A percentile compares a stretch with the other conserved stretches of the same genome.
These are phyloP conservation scores for Pseudomyrmex dendroicus DNA, from an alignment of 1,140 invertebrate species.

Conservation along the genomic window DNA sequence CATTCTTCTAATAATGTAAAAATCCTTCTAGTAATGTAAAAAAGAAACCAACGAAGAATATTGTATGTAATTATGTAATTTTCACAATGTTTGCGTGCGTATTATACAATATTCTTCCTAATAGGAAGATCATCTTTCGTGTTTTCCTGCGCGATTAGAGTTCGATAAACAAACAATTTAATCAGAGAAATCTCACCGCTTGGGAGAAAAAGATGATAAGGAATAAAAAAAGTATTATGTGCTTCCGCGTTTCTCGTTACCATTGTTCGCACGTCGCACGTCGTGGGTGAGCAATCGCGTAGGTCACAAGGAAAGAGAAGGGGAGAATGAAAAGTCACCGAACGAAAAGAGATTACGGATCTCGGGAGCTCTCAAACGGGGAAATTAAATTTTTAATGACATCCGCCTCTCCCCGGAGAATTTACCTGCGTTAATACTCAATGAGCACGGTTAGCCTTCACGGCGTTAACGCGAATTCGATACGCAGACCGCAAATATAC, in stretches of 20 bases:
- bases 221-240: slow-evolving; percentile 20
- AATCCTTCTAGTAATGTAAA: too few species aligned
- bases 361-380: slow-evolving; percentile 2
- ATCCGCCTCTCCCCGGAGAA: background rate
- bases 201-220: slow-evolving; percentile 15
- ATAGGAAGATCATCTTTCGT: background rate
- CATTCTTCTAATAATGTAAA: too few species aligned
- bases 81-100: too few species aligned
- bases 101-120: too few species aligned
- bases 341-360: slow-evolving; percentile 14
- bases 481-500: slow-evolving; percentile 62
- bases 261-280: slow-evolving; percentile 30
- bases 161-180: slow-evolving; percentile 18
- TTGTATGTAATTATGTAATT: too few species aligned
- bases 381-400: slow-evolving; percentile 51
- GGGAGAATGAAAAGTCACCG: slow-evolving; percentile 49
- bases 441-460: slow-evolving; percentile 58
- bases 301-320: background rate
- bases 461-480: slow-evolving; percentile 67
- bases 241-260: slow-evolving; percentile 20
- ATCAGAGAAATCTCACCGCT: background rate
- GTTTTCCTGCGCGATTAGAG: background rate
- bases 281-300: slow-evolving; percentile 42
- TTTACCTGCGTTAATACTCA: slow-evolving; percentile 56
- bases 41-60: too few species aligned